Evolutionary conservation across 2,113 vertebrate species (phyloP).

Genomic region (Trogon melanurus): DNA sequence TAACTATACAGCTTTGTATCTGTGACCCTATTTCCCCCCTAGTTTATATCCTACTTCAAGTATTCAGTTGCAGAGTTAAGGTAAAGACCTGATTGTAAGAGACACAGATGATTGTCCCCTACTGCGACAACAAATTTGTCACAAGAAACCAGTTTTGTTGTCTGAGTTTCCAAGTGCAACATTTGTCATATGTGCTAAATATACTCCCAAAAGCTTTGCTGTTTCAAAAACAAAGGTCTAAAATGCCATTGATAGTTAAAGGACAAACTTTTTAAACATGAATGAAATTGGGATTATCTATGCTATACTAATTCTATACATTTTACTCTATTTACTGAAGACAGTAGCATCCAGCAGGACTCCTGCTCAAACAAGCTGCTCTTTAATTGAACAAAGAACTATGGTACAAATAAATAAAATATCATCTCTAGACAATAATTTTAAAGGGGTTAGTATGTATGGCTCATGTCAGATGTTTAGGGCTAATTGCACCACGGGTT

Average conservation of each 20-base stretch:
- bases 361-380: conserved; percentile 50
- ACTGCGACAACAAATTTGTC: conserved; percentile 67
- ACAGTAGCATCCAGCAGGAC: conserved; percentile 70
- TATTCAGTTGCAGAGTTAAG: conserved; percentile 81
- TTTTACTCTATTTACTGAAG: conserved; percentile 68
- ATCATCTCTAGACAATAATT: conserved; percentile 49
- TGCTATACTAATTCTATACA: conserved; percentile 61
- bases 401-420: conserved; percentile 60
- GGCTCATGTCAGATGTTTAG: conserved; percentile 74
- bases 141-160: conserved; percentile 58
- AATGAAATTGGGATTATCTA: conserved; percentile 69
- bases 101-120: conserved; percentile 59
- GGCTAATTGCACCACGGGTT: conserved; percentile 75
- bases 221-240: conserved; percentile 66
- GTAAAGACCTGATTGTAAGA: conserved; percentile 76
- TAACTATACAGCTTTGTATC: conserved; percentile 71
- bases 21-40: conserved; percentile 71
- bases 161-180: conserved; percentile 76
- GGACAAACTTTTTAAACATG: conserved; percentile 78
- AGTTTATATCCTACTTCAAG: conserved; percentile 82
- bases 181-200: conserved; percentile 75
- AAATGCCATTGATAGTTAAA: conserved; percentile 71
- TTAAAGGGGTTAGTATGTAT: conserved; percentile 67
- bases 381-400: conserved; percentile 37
- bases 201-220: conserved; percentile 70